phyloP scores from a whole-genome alignment of 2,888 invertebrate genomes.

The Pollenia labialis region DNA sequence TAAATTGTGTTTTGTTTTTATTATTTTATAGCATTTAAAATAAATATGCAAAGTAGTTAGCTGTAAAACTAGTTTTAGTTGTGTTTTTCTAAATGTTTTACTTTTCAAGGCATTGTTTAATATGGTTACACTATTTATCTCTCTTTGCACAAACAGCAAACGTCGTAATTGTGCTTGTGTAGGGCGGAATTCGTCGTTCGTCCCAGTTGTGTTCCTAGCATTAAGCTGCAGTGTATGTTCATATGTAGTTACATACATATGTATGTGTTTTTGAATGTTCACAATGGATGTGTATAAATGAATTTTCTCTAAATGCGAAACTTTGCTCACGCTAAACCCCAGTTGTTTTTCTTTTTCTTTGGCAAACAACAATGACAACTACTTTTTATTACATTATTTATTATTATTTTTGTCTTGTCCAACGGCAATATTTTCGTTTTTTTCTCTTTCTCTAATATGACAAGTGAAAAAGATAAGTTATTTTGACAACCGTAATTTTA shows the following conservation, averaged over 20 bases:
- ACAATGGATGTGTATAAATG: background rate
- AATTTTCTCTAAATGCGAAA: conserved; percentile 9
- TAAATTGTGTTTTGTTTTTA: too few species aligned
- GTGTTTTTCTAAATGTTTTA: too few species aligned
- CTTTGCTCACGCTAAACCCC: background rate
- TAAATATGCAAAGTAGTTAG: too few species aligned
- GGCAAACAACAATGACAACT: conserved; percentile 35
- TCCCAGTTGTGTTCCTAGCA: too few species aligned
- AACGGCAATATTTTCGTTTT: conserved; percentile 21
- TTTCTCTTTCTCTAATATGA: conserved; percentile 42
- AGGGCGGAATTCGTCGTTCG: too few species aligned
- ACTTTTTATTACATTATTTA: conserved; percentile 44
- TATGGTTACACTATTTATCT: too few species aligned
- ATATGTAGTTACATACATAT: background rate
- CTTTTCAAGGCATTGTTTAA: too few species aligned
- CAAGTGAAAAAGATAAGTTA: conserved; percentile 61
- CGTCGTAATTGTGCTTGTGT: too few species aligned
- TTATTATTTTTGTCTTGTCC: conserved; percentile 14
- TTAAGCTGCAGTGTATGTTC: too few species aligned
- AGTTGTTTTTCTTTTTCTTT: background rate
- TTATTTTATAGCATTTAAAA: too few species aligned
- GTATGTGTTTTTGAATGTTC: background rate
- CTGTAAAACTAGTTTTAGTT: too few species aligned
- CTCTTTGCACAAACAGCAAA: too few species aligned
- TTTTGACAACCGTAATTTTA: conserved; percentile 64